Conservation (phyloP, 2,113 vertebrate species). For the Morone saxatilis region DNA sequence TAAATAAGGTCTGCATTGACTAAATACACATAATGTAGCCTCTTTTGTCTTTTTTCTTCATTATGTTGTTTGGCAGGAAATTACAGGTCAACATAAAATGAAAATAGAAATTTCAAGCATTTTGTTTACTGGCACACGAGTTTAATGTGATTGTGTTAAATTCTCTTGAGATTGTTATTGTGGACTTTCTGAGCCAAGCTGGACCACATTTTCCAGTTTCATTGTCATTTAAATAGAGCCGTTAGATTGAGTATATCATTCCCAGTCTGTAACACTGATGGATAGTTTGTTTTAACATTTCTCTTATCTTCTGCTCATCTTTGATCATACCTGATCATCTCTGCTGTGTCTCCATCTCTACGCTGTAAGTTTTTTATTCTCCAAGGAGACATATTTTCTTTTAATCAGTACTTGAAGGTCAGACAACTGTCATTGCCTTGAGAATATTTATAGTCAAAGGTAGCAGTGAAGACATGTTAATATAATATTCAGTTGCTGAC, state of each 20-base stretch:
- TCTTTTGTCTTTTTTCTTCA: slow-evolving; percentile 12
- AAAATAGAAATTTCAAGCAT: slow-evolving; percentile 52
- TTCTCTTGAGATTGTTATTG: slow-evolving; percentile 9
- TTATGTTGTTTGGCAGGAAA: slow-evolving; percentile 34
- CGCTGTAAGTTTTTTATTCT: neutral
- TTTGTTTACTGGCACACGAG: slow-evolving; percentile 34
- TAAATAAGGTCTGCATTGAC: neutral
- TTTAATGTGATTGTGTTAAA: slow-evolving; percentile 29
- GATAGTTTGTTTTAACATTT: slow-evolving; percentile 17
- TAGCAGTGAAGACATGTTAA: neutral
- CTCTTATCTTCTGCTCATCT: slow-evolving; percentile 37
- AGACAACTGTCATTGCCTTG: neutral
- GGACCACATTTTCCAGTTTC: slow-evolving; percentile 2
- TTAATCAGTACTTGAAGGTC: slow-evolving; percentile 38
- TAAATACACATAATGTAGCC: neutral
- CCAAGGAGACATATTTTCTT: slow-evolving; percentile 9
- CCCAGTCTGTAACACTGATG: neutral
- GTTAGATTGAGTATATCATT: neutral
- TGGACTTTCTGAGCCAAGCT: neutral
- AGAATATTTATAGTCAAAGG: slow-evolving; percentile 22
- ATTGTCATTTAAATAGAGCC: slow-evolving; percentile 60
- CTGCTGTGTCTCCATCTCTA: slow-evolving; percentile 12
- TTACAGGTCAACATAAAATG: slow-evolving; percentile 33
- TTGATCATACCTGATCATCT: slow-evolving; percentile 27
- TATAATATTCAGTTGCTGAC: neutral